These are phyloP conservation scores for Habroteleia sp. DNA, from an alignment of 2,888 invertebrate genomes.

Conservation along the genomic window DNA sequence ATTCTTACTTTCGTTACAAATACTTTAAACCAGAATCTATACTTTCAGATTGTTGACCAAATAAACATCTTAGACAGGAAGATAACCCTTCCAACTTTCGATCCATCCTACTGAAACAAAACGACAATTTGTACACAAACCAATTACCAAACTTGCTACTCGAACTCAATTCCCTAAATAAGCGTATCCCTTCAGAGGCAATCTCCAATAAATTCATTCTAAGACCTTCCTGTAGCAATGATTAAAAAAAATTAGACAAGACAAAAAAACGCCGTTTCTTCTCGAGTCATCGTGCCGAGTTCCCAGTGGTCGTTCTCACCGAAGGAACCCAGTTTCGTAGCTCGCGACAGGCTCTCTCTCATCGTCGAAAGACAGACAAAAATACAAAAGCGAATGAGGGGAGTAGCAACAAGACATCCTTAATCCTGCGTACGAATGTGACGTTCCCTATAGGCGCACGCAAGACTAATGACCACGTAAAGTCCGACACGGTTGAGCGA, in stretches of 20 bases:
- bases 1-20: too few relatives aligned
- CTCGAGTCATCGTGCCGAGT: slow-evolving; percentile 14
- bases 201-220: slow-evolving; percentile 19
- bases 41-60: too few relatives aligned
- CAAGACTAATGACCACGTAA: slow-evolving; percentile 57
- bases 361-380: slow-evolving; percentile 28
- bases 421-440: slow-evolving; percentile 27
- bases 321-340: background rate
- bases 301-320: slow-evolving; percentile 32
- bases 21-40: too few relatives aligned
- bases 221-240: slow-evolving; percentile 2
- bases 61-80: too few relatives aligned
- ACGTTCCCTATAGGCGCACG: slow-evolving; percentile 33
- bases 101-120: slow-evolving; percentile 9
- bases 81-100: slow-evolving; percentile 5
- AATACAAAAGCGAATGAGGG: slow-evolving; percentile 22
- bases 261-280: background rate
- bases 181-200: slow-evolving; percentile 20
- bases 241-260: slow-evolving; percentile 7
- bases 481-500: slow-evolving; percentile 69
- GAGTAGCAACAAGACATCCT: slow-evolving; percentile 44
- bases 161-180: slow-evolving; percentile 27
- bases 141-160: slow-evolving; percentile 33
- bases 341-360: slow-evolving; percentile 1
- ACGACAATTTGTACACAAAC: slow-evolving; percentile 27